Base-by-base conservation (phyloP, 2,888 invertebrate genomes). In the Diaperis boleti region DNA sequence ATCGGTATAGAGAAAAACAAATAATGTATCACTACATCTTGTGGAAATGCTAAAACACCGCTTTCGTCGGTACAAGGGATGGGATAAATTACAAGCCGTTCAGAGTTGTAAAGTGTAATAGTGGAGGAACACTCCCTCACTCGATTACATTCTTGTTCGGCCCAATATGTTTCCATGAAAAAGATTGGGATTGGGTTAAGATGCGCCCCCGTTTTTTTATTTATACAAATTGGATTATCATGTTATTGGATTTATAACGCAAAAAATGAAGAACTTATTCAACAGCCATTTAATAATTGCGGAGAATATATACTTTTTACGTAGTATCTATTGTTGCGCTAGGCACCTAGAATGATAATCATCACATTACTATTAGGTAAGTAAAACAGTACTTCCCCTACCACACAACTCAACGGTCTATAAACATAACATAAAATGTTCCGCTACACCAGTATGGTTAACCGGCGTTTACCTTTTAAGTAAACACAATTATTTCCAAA, bases 181-280 rank as follows among this genome's bases (percentile, higher is more conserved):
- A 66, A 44, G 44, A 44, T 55, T 44, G 29, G 33, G 65, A 71
- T 70, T 70, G 72, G 71, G 71, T 72, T 69, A 71, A 70, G 70
- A 70, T 68, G 66, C 69, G 70, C 62, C 65, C 65, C 14, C 18
- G 14, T 5, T 18, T 14, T 54, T 54, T 54, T 54, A 39, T 49
- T 49, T 49, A 49, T 49, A 14, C 31, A 49, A 20, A 22, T 13
- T 8, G 44, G 10, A 26, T 44, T 33, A 13, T 33, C 2, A n/a
- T n/a, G n/a, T 5, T 26, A 3, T 26, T 5, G 26, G 6, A 1
- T 26, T 26, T 26, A n/a, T n/a, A n/a, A n/a, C n/a, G n/a, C n/a
- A n/a, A n/a, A n/a, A n/a, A n/a, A n/a, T n/a, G n/a, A n/a, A n/a
- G n/a, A n/a, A n/a, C n/a, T n/a, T n/a, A n/a, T n/a, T n/a, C n/a